phyloP scores from a whole-genome alignment of 2,113 vertebrate genomes.

The Lampris incognitus region DNA sequence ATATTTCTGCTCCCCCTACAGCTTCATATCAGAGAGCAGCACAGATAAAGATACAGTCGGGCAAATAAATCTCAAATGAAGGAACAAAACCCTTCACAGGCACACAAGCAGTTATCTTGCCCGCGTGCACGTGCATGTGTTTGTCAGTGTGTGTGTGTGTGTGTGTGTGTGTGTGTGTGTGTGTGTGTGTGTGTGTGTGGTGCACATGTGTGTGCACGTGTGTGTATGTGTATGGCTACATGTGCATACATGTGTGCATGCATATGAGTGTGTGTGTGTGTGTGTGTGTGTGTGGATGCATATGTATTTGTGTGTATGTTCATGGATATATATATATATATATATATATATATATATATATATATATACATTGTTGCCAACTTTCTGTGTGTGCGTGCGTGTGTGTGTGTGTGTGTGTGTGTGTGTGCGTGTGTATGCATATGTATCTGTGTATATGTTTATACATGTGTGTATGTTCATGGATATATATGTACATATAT shows the following conservation, averaged over 20 bases:
- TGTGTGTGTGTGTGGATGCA: background rate
- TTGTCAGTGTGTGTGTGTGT: conserved; percentile 25
- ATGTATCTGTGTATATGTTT: no score
- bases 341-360: no score
- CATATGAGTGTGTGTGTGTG: no score
- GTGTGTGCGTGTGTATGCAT: background rate
- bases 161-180: background rate
- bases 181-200: background rate
- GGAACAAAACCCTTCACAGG: conserved; percentile 70
- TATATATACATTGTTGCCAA: no score
- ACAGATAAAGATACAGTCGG: conserved; percentile 78
- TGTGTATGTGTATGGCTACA: no score
- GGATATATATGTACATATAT: background rate
- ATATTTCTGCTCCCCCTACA: conserved; percentile 75
- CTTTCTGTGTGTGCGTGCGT: background rate
- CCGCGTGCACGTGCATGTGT: conserved; percentile 24
- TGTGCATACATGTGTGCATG: no score
- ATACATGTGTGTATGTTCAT: background rate
- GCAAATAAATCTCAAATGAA: conserved; percentile 80
- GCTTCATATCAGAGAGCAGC: conserved; percentile 76
- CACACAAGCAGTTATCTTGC: conserved; percentile 61
- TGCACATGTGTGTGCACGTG: no score
- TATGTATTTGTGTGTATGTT: background rate
- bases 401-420: background rate
- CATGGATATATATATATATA: no score